Evolutionary conservation across 1,140 invertebrate species (phyloP).

Genomic region (Lordiphosa stackelbergi): DNA sequence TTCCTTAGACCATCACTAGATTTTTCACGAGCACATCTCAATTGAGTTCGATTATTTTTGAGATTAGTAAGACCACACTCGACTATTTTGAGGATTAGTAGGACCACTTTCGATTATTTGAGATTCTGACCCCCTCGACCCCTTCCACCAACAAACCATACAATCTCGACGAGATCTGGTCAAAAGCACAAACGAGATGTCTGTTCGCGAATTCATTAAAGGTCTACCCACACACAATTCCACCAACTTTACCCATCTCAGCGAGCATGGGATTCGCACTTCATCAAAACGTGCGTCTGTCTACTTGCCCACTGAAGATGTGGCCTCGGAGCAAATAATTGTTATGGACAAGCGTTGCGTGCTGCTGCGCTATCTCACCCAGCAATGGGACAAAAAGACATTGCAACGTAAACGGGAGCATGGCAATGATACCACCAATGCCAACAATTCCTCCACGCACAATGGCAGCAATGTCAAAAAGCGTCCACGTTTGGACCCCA

Average conservation of each 20-base stretch:
- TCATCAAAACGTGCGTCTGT: constrained; percentile 91
- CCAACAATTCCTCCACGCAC: constrained; percentile 19
- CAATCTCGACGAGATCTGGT: too few species aligned
- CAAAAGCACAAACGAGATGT: constrained; percentile 78
- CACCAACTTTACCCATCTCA: constrained; percentile 92
- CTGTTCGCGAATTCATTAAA: constrained; percentile 87
- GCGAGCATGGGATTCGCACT: constrained; percentile 89
- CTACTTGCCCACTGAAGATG: constrained; percentile 93
- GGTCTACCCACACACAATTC: constrained; percentile 93
- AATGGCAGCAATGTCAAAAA: constrained; percentile 69
- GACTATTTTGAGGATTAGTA: too few species aligned
- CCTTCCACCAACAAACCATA: too few species aligned
- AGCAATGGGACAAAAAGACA: constrained; percentile 94
- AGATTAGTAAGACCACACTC: too few species aligned
- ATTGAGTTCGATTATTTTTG: too few species aligned
- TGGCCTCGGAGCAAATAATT: constrained; percentile 94
- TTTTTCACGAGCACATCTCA: too few species aligned
- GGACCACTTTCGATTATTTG: too few species aligned
- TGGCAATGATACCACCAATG: constrained; percentile 34
- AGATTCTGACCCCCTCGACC: too few species aligned
- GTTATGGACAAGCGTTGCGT: constrained; percentile 97
- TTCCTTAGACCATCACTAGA: too few species aligned
- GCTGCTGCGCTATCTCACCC: constrained; percentile 92
- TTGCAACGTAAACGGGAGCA: constrained; percentile 79
- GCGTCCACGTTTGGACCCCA: constrained; percentile 66